Percentiles rank a stretch among this genome's conserved stretches.
Evolutionary conservation across 2,797 vertebrate genomes (phyloP).

Genomic region (Alcedo quadribrachys): DNA sequence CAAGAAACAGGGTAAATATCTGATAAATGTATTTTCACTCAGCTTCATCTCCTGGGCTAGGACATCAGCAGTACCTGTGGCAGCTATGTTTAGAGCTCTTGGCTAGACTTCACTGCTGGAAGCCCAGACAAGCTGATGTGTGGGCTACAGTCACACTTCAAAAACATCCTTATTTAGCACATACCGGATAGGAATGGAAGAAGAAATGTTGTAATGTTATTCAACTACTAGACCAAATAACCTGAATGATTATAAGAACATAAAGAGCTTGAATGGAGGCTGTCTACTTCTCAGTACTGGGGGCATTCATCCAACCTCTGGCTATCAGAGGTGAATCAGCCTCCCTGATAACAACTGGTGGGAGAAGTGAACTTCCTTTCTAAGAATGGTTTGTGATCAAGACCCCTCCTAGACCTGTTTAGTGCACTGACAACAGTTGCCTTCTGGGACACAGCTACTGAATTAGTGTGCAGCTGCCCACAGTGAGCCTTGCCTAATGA

Average conservation of each 20-base stretch:
- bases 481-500: neutral
- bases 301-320: neutral
- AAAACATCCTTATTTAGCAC: constrained; percentile 21
- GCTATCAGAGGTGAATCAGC: neutral
- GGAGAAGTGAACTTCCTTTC: neutral
- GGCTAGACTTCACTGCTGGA: neutral
- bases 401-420: neutral
- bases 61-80: neutral
- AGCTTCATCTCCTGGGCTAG: neutral
- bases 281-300: neutral
- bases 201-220: neutral
- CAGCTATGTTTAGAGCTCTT: neutral
- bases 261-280: neutral
- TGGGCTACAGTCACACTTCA: neutral
- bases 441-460: neutral
- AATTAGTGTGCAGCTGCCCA: neutral
- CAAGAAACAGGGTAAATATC: neutral
- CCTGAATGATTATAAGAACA: neutral
- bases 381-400: neutral
- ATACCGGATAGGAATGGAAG: neutral
- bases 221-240: neutral
- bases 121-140: neutral
- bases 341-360: neutral
- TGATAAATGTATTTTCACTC: neutral
- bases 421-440: neutral